Evolutionary conservation across 1,140 invertebrate species (phyloP).

Genomic region (Thaumetopoea pityocampa): DNA sequence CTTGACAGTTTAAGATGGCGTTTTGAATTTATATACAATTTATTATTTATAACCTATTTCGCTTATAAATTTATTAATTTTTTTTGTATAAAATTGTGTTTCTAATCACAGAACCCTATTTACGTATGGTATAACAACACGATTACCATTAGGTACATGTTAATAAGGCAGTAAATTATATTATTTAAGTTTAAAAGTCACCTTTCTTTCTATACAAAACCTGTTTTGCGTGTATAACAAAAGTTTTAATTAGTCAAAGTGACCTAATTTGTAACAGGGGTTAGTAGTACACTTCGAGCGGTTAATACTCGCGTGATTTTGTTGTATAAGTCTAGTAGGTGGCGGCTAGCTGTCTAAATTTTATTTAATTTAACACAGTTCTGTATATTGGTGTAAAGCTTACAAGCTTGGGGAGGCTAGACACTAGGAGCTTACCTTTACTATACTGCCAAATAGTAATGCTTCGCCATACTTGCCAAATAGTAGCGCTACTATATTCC

Average conservation of each 20-base stretch:
- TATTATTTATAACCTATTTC: neutral
- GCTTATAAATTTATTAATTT: neutral
- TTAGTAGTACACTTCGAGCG: constrained; percentile 5
- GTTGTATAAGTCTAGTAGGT: constrained; percentile 12
- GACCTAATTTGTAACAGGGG: constrained; percentile 45
- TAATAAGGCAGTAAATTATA: constrained; percentile 4
- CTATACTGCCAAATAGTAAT: too few relatives aligned
- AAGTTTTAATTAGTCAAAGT: constrained; percentile 47
- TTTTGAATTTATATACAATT: neutral
- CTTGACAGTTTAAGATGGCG: too few relatives aligned
- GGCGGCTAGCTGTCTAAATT: constrained; percentile 4
- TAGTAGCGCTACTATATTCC: too few relatives aligned
- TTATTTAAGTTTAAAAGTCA: neutral
- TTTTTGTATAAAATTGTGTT: neutral
- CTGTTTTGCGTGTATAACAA: constrained; percentile 26
- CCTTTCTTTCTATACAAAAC: constrained; percentile 11
- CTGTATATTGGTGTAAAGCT: too few relatives aligned
- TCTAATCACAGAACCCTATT: constrained; percentile 2
- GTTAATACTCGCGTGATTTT: constrained; percentile 20
- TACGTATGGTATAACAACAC: neutral
- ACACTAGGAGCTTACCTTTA: too few relatives aligned
- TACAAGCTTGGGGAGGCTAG: too few relatives aligned
- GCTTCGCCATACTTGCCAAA: too few relatives aligned
- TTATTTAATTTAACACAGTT: constrained; percentile 2
- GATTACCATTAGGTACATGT: neutral